A percentile compares a stretch with the other conserved stretches of the same genome.
These are phyloP conservation scores for Mungos mungo DNA, from an alignment of 2,113 vertebrate species.

Conservation along the genomic window DNA sequence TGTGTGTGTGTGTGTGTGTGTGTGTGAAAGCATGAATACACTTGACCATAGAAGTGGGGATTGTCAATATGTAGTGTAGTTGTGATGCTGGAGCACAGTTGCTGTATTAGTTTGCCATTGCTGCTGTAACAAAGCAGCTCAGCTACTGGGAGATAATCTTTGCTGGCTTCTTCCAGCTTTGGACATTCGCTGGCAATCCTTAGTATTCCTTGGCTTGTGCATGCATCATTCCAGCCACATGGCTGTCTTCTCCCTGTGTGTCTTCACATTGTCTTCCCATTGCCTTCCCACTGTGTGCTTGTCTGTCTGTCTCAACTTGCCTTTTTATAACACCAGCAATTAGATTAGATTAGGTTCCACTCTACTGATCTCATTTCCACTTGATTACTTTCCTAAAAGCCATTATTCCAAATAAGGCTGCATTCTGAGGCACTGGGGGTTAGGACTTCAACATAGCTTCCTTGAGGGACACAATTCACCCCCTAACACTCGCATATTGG, in stretches of 20 bases:
- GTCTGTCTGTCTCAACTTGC: neutral
- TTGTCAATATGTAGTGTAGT: fast-evolving
- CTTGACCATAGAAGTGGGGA: neutral
- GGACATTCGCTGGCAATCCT: neutral
- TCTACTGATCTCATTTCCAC: neutral
- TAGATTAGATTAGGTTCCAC: neutral
- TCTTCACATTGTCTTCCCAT: neutral
- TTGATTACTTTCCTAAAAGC: neutral
- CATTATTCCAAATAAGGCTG: neutral
- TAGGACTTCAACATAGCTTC: neutral
- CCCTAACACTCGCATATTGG: neutral
- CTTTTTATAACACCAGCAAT: neutral
- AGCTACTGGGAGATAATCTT: neutral
- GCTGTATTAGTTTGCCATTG: neutral
- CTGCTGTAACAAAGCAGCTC: neutral
- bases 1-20: neutral
- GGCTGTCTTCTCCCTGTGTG: neutral
- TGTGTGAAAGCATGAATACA: neutral
- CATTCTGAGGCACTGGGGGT: neutral
- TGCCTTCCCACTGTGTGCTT: neutral
- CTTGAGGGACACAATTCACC: neutral
- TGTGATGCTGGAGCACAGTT: neutral
- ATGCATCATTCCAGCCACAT: neutral
- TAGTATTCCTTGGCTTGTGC: too few species aligned
- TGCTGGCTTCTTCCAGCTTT: neutral